These are phyloP conservation scores for Gallinago paraguaiae DNA, from an alignment of 2,113 vertebrate species.

Conservation along the genomic window DNA sequence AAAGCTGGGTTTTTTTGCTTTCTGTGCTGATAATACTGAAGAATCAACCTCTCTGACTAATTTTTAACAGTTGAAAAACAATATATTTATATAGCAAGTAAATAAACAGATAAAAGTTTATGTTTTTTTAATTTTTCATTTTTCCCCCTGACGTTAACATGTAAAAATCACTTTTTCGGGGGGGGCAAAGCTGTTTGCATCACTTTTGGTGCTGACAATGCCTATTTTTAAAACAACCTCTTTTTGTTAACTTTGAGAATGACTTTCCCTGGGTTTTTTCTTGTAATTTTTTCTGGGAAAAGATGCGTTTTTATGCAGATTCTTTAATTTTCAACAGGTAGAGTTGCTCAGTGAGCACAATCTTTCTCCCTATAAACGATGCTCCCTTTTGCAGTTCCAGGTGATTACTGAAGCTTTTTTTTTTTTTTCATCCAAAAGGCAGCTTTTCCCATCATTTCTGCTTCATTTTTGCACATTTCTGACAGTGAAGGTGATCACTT, in stretches of 20 bases:
- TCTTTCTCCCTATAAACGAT: background rate
- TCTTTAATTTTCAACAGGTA: slow-evolving; percentile 61
- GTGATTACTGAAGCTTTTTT: slow-evolving; percentile 25
- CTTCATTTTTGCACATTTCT: slow-evolving; percentile 13
- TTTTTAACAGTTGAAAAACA: background rate
- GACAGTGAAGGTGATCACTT: background rate
- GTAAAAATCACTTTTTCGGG: background rate
- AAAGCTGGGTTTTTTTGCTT: background rate
- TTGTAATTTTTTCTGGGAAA: slow-evolving; percentile 45
- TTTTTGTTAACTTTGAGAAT: slow-evolving; percentile 39
- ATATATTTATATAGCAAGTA: too few relatives aligned
- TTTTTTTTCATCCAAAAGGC: slow-evolving; percentile 14
- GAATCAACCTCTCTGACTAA: background rate
- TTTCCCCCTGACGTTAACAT: background rate
- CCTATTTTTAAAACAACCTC: background rate
- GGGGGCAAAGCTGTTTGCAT: background rate
- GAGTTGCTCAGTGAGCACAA: background rate
- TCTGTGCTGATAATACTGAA: background rate
- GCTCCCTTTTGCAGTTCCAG: slow-evolving; percentile 32
- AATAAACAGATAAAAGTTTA: too few relatives aligned
- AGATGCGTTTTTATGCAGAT: slow-evolving; percentile 31
- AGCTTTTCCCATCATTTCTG: slow-evolving; percentile 20
- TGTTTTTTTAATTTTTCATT: background rate
- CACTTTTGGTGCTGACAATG: background rate
- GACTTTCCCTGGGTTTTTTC: background rate